Conservation (phyloP, 1,140 invertebrate species). For the Callitettix versicolor region DNA sequence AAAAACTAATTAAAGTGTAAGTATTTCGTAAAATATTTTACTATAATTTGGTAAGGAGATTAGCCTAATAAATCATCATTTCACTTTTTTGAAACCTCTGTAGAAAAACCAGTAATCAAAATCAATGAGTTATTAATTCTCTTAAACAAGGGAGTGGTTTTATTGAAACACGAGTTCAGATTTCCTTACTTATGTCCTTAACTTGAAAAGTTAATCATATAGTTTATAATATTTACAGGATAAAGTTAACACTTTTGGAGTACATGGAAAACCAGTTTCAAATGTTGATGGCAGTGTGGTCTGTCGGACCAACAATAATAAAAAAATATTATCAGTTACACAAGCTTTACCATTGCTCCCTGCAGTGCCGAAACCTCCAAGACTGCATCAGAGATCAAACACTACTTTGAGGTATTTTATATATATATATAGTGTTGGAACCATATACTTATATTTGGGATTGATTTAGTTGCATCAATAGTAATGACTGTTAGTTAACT, state of each 20-base stretch:
- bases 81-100: too few relatives aligned
- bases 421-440: neutral
- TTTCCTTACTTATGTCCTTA: too few relatives aligned
- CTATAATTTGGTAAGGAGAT: too few relatives aligned
- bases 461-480: neutral
- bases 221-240: neutral
- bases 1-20: too few relatives aligned
- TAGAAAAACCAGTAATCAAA: too few relatives aligned
- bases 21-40: too few relatives aligned
- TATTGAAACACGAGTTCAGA: too few relatives aligned
- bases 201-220: too few relatives aligned
- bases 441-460: neutral
- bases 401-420: constrained; percentile 8
- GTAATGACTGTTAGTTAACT: too few relatives aligned
- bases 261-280: neutral
- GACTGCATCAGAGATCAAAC: constrained; percentile 15
- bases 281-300: neutral
- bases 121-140: too few relatives aligned
- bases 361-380: constrained; percentile 14
- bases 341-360: constrained; percentile 17
- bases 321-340: constrained; percentile 9
- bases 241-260: neutral
- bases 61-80: too few relatives aligned
- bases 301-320: neutral
- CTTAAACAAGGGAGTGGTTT: too few relatives aligned